Conservation (phyloP, 2,113 vertebrate genomes). For the zebrafish (Danio rerio) region DNA sequence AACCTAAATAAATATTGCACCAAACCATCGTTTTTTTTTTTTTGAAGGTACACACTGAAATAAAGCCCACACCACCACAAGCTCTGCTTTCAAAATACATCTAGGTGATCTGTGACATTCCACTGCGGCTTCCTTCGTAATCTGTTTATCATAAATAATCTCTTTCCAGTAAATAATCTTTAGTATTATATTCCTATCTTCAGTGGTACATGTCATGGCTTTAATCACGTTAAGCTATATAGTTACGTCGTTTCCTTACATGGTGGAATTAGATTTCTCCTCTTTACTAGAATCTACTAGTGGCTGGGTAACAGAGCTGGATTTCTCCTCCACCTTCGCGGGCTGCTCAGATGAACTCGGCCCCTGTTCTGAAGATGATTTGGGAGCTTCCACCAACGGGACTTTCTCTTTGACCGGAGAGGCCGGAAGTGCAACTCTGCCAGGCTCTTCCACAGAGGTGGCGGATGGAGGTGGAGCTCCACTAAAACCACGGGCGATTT, state of each 20-base stretch:
- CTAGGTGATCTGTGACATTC: not conserved
- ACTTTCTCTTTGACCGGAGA: constrained; percentile 73
- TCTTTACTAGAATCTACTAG: constrained; percentile 40
- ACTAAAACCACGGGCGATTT: constrained; percentile 84
- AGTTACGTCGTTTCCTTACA: constrained; percentile 31
- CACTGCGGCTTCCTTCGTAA: not conserved
- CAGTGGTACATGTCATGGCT: not conserved
- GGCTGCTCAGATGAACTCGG: constrained; percentile 39
- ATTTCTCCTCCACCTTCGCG: constrained; percentile 61
- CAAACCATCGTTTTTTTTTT: constrained; percentile 17
- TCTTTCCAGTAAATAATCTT: constrained; percentile 17
- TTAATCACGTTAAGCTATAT: constrained; percentile 5
- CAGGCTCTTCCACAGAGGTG: constrained; percentile 49
- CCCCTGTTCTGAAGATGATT: constrained; percentile 20
- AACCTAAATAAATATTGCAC: constrained; percentile 47
- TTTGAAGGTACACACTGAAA: constrained; percentile 29
- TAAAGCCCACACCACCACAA: not conserved
- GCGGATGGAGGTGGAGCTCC: constrained; percentile 16
- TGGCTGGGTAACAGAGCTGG: constrained; percentile 54
- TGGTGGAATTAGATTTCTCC: constrained; percentile 10
- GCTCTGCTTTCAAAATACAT: not conserved
- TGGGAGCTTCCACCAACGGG: constrained; percentile 67
- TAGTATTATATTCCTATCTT: constrained; percentile 21
- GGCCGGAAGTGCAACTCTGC: constrained; percentile 20
- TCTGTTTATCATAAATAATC: constrained; percentile 24